Evolutionary conservation across 2,797 vertebrate species (phyloP).

Genomic region (Takifugu rubripes): DNA sequence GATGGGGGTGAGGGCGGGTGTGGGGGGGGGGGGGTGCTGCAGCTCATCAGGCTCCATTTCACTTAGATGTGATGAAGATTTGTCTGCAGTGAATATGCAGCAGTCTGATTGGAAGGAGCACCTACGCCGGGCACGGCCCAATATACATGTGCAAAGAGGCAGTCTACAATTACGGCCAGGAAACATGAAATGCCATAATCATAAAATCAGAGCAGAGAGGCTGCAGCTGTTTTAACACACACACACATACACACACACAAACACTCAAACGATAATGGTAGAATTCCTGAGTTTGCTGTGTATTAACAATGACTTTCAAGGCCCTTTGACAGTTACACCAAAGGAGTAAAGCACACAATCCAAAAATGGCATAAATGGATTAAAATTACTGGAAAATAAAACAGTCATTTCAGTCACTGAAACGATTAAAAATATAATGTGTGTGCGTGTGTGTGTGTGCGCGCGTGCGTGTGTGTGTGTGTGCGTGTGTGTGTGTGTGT

Average conservation of each 20-base stretch:
- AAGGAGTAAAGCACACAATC: neutral
- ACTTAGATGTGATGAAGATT: constrained; percentile 52
- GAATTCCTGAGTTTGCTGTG: constrained; percentile 11
- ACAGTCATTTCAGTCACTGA: too few relatives aligned
- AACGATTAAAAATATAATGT: too few relatives aligned
- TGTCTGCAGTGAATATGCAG: constrained; percentile 46
- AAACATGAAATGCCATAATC: constrained; percentile 61
- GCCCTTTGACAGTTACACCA: constrained; percentile 2
- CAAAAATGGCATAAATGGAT: neutral
- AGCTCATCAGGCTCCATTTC: constrained; percentile 62
- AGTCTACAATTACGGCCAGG: constrained; percentile 56
- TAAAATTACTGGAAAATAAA: too few relatives aligned
- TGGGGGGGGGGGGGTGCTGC: constrained; percentile 26
- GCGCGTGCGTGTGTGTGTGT: constrained; percentile 18
- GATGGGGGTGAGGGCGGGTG: constrained; percentile 29
- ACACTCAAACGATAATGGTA: constrained; percentile 27
- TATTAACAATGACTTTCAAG: constrained; percentile 18
- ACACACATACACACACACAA: constrained; percentile 19
- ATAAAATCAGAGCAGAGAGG: constrained; percentile 47
- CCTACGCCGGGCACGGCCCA: constrained; percentile 58
- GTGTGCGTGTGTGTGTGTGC: constrained; percentile 17
- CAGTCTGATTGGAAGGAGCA: constrained; percentile 50
- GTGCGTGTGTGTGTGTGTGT: constrained; percentile 10
- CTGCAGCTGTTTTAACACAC: constrained; percentile 50
- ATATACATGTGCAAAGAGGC: constrained; percentile 56